phyloP scores from a whole-genome alignment of 2,797 vertebrate species.

The Malacoctenus gilli region DNA sequence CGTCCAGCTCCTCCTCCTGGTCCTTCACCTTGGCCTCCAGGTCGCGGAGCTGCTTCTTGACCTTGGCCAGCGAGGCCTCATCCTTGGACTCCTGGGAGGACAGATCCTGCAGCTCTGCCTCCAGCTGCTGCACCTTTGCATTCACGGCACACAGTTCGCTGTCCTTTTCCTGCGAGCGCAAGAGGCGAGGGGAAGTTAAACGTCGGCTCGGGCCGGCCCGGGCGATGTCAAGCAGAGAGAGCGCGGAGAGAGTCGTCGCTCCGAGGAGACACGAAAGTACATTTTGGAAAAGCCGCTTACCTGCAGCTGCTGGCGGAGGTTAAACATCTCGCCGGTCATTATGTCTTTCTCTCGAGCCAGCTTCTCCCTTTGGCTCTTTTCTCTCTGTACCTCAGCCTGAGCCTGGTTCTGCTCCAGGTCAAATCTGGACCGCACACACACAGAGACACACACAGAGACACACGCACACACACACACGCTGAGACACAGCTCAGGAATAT shows the following conservation, averaged over 20 bases:
- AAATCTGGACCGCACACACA: slow-evolving; percentile 80
- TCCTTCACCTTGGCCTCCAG: slow-evolving; percentile 96
- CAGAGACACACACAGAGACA: slow-evolving; percentile 2
- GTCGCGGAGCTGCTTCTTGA: slow-evolving; percentile 95
- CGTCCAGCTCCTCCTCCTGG: slow-evolving; percentile 98
- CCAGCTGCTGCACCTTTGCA: slow-evolving; percentile 89
- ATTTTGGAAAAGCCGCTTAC: slow-evolving; percentile 64
- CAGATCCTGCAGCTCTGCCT: slow-evolving; percentile 94
- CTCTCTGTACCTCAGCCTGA: slow-evolving; percentile 90
- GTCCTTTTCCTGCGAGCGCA: slow-evolving; percentile 78
- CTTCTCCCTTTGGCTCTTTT: slow-evolving; percentile 89
- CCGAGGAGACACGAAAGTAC: slow-evolving; percentile 23
- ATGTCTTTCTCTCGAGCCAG: slow-evolving; percentile 91
- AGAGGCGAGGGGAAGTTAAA: slow-evolving; percentile 16
- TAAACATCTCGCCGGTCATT: slow-evolving; percentile 90
- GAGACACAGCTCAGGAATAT: slow-evolving; percentile 17
- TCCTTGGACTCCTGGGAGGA: slow-evolving; percentile 98
- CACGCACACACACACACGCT: slow-evolving; percentile 4
- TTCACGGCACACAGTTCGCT: slow-evolving; percentile 82
- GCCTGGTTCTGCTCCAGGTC: slow-evolving; percentile 92
- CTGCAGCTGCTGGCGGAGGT: slow-evolving; percentile 93
- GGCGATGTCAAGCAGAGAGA: slow-evolving; percentile 39
- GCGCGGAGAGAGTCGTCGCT: slow-evolving; percentile 28
- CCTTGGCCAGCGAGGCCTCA: slow-evolving; percentile 92
- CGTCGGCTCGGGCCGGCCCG: slow-evolving; percentile 41